Evolutionary conservation across 2,888 invertebrate genomes (phyloP), one percentile per base, ranked within the genome.

Genomic region (Amphipyra berbera): DNA sequence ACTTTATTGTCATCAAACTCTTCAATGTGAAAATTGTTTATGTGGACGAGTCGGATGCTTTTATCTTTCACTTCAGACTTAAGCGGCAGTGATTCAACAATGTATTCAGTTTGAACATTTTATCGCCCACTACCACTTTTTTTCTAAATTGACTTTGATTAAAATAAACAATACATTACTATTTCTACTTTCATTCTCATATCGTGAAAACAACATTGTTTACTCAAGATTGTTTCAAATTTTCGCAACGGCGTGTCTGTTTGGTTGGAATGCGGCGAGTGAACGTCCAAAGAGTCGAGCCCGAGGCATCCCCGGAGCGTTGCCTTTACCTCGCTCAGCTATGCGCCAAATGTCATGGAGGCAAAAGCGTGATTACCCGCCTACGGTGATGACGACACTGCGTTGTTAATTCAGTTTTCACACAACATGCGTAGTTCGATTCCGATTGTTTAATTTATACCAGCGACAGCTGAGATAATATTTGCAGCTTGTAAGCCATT

Each of bases 291-390:
- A 84, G 80, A 81, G 82, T 77, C 78, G 79, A 68, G 82, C 84
- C 78, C 65, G 82, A 81, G 87, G 86, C 90, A 88, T 90, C 89
- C 84, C 83, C 75, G 78, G 82, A 79, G 68, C 68, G 68, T 80
- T 84, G 79, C 79, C 82, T 86, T 82, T 81, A 84, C 83, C 83
- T 81, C 75, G 57, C 69, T 38, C 80, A 83, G 78, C 84, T 83
- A 82, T 85, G 80, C 82, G 79, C 84, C 82, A 91, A 94, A 94
- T 93, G 92, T 91, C 93, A 92, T 83, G 84, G 78, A 82, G 87
- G 87, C 89, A 85, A 87, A 88, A 84, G 83, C 88, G 87, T 90
- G 90, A 88, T 86, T 79, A 74, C 80, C 77, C 80, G 81, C 84
- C 82, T 73, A 76, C 82, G 62, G 70, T 53, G 69, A 80, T 83